Percentiles rank a stretch among this genome's conserved stretches.
These are phyloP conservation scores for Eubasilissa splendida DNA, from an alignment of 2,888 invertebrate genomes.

Conservation along the genomic window DNA sequence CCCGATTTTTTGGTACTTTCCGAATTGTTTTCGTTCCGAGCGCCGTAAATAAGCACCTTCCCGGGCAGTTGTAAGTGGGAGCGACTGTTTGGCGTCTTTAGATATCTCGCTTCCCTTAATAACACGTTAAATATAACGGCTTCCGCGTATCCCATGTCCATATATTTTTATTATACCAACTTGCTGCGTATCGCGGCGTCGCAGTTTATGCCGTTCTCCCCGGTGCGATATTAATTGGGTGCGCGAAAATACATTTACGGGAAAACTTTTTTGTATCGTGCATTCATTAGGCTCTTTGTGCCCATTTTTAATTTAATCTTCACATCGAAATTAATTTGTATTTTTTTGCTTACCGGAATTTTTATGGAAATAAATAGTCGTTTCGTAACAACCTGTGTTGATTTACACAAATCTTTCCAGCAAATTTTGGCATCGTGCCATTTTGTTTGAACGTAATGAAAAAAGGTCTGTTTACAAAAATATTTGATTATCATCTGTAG, in stretches of 20 bases:
- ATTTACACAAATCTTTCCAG: no score
- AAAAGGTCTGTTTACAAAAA: no score
- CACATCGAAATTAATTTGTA: no score
- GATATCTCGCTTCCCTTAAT: conserved; percentile 34
- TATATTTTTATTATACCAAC: conserved; percentile 28
- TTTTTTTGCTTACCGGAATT: no score
- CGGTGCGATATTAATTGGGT: conserved; percentile 16
- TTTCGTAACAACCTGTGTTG: no score
- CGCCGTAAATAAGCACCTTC: conserved; percentile 40
- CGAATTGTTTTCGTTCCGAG: conserved; percentile 47
- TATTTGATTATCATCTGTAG: no score
- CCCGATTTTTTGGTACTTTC: conserved; percentile 43
- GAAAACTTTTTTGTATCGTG: neutral
- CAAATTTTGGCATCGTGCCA: no score
- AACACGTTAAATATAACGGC: conserved; percentile 34
- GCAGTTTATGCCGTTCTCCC: conserved; percentile 1
- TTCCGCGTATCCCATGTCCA: conserved; percentile 30
- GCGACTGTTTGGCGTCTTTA: conserved; percentile 43
- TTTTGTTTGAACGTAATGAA: no score
- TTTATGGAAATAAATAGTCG: no score
- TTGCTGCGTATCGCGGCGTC: conserved; percentile 24
- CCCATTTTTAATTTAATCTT: neutral
- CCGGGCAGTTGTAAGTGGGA: conserved; percentile 30
- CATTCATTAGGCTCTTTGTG: conserved; percentile 15
- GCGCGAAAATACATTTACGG: conserved; percentile 3